Percentiles rank a stretch among this genome's conserved stretches.
Evolutionary conservation across 2,113 vertebrate species (phyloP).

Genomic region (Chamaetylas fuelleborni): DNA sequence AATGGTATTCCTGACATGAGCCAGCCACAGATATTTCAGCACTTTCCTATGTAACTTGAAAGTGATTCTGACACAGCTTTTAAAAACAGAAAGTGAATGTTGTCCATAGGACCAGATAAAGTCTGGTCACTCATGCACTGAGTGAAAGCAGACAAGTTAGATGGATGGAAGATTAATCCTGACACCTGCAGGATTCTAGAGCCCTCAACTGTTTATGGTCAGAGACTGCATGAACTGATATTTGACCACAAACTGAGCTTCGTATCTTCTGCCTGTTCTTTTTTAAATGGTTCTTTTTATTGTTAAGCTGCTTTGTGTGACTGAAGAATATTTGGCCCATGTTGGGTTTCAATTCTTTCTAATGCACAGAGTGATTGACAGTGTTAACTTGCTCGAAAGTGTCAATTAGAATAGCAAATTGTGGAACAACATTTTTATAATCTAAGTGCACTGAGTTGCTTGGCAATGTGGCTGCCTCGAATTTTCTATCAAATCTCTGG

Average conservation of each 20-base stretch:
- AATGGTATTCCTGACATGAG: conserved; percentile 31
- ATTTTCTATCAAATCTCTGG: conserved; percentile 71
- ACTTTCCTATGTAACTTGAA: conserved; percentile 65
- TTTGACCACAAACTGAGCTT: conserved; percentile 25
- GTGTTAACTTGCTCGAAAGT: conserved; percentile 64
- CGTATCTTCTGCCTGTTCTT: conserved; percentile 49
- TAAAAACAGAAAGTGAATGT: conserved; percentile 62
- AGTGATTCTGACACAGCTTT: conserved; percentile 56
- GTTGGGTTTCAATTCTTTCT: conserved; percentile 78
- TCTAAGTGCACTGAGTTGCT: conserved; percentile 70
- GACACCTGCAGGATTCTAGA: conserved; percentile 42
- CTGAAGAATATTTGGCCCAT: conserved; percentile 73
- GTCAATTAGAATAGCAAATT: conserved; percentile 64
- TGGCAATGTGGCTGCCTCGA: conserved; percentile 68
- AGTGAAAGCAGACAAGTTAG: conserved; percentile 9
- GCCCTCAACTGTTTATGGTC: conserved; percentile 15
- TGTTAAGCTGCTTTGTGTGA: conserved; percentile 74
- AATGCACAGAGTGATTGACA: conserved; percentile 70
- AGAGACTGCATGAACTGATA: conserved; percentile 18
- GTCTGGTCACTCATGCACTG: conserved; percentile 57
- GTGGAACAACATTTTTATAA: conserved; percentile 72
- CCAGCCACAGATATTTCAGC: conserved; percentile 48
- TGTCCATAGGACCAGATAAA: conserved; percentile 45
- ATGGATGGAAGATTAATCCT: conserved; percentile 37
- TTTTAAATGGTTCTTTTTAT: conserved; percentile 71